Evolutionary conservation across 2,113 vertebrate genomes (phyloP).

Genomic region (Colinus virginianus): DNA sequence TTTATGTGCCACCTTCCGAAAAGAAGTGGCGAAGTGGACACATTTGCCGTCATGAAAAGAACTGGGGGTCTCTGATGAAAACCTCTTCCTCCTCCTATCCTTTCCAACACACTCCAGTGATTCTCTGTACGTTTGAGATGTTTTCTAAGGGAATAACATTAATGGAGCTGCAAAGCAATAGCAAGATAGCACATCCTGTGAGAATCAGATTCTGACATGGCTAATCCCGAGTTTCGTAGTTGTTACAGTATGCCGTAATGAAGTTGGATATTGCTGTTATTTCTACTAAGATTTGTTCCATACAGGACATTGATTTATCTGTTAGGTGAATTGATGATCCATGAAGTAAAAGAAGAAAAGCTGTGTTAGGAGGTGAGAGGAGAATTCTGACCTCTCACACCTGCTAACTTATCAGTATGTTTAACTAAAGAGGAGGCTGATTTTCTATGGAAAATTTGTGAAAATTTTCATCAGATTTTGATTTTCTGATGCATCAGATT

Average conservation of each 20-base stretch:
- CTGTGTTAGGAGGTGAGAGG: not conserved
- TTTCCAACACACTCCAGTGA: not conserved
- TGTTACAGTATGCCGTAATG: not conserved
- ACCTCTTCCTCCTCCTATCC: not conserved
- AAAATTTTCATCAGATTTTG: not conserved
- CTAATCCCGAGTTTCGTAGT: not conserved
- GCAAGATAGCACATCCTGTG: not conserved
- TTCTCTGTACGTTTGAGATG: not conserved
- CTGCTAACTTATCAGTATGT: slow-evolving; percentile 13
- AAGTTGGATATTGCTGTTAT: not conserved
- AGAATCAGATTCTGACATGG: not conserved
- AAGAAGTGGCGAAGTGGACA: not conserved
- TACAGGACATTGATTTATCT: not conserved
- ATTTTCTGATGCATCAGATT: not conserved
- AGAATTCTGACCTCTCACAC: not conserved
- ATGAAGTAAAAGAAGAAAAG: not conserved
- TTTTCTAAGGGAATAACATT: not conserved
- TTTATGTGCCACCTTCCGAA: not conserved
- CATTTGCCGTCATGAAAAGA: not conserved
- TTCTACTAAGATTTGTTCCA: not conserved
- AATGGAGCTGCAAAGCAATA: not conserved
- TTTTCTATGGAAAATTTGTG: not conserved
- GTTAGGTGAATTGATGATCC: not conserved
- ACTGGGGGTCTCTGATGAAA: not conserved
- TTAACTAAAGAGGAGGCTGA: not conserved